A percentile compares a stretch with the other conserved stretches of the same genome.
Conservation (phyloP, 2,797 vertebrate species). For the Enteromius paludinosus region DNA sequence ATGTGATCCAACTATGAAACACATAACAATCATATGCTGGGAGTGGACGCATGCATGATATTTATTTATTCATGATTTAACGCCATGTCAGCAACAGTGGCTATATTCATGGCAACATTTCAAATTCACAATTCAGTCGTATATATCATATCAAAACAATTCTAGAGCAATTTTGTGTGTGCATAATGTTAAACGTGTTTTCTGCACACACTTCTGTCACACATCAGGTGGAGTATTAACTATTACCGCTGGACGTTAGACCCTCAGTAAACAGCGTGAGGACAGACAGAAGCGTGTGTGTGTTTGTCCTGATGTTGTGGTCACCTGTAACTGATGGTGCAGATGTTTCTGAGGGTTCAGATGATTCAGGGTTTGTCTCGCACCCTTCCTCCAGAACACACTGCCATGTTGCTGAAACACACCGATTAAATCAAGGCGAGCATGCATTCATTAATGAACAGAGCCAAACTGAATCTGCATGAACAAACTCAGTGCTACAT, state of each 20-base stretch:
- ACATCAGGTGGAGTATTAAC: slow-evolving; percentile 44
- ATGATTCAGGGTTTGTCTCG: slow-evolving; percentile 71
- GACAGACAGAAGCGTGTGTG: not conserved
- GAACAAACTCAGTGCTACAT: not conserved
- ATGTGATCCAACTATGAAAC: not conserved
- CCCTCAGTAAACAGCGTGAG: not conserved
- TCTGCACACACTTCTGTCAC: not conserved
- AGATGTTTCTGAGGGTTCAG: slow-evolving; percentile 76
- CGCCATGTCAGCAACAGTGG: no score
- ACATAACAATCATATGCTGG: not conserved
- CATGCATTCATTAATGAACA: not conserved
- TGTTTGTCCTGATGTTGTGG: not conserved
- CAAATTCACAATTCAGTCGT: no score
- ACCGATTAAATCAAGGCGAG: not conserved
- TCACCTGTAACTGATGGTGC: slow-evolving; percentile 83
- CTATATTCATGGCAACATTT: no score
- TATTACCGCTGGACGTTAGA: slow-evolving; percentile 4
- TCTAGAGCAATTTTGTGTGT: not conserved
- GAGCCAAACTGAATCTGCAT: not conserved
- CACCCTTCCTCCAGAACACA: slow-evolving; percentile 89
- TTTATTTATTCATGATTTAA: no score
- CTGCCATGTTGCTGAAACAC: slow-evolving; percentile 91
- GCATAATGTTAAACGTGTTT: not conserved
- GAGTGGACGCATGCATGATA: not conserved
- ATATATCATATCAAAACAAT: no score